Conservation (phyloP, 1,140 invertebrate species). For the Thalassaphorura encarpata region DNA sequence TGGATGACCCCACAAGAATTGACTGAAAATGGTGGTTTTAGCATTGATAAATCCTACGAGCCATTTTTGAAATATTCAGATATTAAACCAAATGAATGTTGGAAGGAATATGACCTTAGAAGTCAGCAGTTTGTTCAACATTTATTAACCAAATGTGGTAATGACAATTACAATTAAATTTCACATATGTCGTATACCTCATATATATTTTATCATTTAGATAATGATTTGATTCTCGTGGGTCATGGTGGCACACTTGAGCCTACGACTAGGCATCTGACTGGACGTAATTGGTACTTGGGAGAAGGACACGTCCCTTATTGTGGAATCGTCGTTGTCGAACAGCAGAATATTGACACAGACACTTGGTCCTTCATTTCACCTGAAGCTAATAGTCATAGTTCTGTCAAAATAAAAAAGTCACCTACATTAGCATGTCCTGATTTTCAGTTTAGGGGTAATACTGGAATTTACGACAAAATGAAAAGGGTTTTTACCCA, state of each 20-base stretch:
- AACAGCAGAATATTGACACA: too few species aligned
- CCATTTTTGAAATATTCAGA: conserved; percentile 51
- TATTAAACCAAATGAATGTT: conserved; percentile 47
- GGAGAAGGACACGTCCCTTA: conserved; percentile 67
- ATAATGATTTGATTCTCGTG: conserved; percentile 61
- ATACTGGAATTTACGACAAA: too few species aligned
- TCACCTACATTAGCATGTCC: too few species aligned
- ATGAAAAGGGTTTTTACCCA: too few species aligned
- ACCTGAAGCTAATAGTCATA: too few species aligned
- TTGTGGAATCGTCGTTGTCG: conserved; percentile 57
- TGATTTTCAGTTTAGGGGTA: too few species aligned
- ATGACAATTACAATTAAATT: conserved; percentile 18
- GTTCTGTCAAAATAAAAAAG: too few species aligned
- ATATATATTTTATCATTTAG: not conserved
- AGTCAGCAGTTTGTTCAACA: conserved; percentile 39
- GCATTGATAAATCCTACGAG: conserved; percentile 59
- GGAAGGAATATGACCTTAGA: conserved; percentile 63
- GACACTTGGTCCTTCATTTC: too few species aligned
- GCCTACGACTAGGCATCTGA: conserved; percentile 63
- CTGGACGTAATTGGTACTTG: conserved; percentile 50
- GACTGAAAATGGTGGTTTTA: conserved; percentile 57
- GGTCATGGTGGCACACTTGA: conserved; percentile 80
- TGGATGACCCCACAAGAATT: conserved; percentile 70
- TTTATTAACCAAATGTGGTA: conserved; percentile 32
- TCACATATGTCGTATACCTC: not conserved